Evolutionary conservation across 2,888 invertebrate species (phyloP), one percentile per base, ranked within the genome.

Genomic region (Stenodera caucasica): DNA sequence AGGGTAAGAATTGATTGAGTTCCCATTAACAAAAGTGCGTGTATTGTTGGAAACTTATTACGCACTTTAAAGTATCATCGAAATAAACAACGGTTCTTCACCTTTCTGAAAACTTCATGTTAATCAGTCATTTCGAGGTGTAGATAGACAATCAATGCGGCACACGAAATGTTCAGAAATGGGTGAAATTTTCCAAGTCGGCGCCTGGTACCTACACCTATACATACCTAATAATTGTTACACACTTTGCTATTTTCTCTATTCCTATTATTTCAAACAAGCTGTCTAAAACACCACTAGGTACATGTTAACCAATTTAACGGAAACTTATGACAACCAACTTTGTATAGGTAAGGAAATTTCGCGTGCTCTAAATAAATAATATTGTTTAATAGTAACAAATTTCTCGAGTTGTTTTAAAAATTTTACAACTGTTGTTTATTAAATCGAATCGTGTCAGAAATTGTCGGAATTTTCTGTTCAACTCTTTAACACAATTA

Each of bases 161-260:
- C 45, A 40, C 64, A 64, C 64, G 64, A 55, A 58, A 63, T 18
- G 49, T 40, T 63, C 53, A 52, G 58, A 58, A 33, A 26, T 2
- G 57, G 61, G 49, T 45, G 21, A 33, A 40, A 33, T 53, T 54
- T 60, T 26, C 56, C 23, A 60, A 45, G 23, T 45, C 62, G 62
- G 70, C 69, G 70, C 68, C 70, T 70, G 70, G 70, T 70, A 70
- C 70, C 65, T 57, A 57, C 60, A 61, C 49, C 64, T 61, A 61
- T 64, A 60, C 37, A 57, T 11, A 45, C 15, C 15, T 40, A 15
- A 11, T 45, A 45, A 45, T 45, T 45, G 21, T 21, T 21, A 45
- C 21, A 1, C 45, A 45, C 21, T 45, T 21, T 45, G 37, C 15
- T 37, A 2, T 37, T 15, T 45, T n/a, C n/a, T n/a, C n/a, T n/a